Percentiles rank a stretch among this genome's conserved stretches.
phyloP scores from a whole-genome alignment of 1,140 invertebrate species.

The Nilaparvata lugens region DNA sequence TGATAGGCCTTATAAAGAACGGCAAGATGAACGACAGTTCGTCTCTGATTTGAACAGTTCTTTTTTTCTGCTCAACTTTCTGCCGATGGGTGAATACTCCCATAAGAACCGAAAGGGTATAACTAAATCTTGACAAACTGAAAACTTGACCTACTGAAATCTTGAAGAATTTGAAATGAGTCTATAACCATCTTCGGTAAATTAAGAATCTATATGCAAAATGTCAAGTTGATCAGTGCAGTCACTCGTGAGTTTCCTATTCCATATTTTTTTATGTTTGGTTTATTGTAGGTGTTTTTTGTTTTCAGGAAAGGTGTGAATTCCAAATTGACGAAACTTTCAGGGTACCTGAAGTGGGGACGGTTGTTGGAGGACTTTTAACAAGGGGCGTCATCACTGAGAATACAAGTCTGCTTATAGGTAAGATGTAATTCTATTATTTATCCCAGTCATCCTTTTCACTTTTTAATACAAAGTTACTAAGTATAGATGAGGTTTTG shows the following conservation, averaged over 20 bases:
- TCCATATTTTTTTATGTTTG: slow-evolving; percentile 13
- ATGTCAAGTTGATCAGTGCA: too few relatives aligned
- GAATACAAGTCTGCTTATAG: slow-evolving; percentile 64
- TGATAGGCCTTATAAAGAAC: too few relatives aligned
- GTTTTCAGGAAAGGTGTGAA: slow-evolving; percentile 55
- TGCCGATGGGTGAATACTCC: too few relatives aligned
- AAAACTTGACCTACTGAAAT: too few relatives aligned
- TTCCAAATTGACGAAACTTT: slow-evolving; percentile 94
- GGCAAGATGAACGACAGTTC: too few relatives aligned
- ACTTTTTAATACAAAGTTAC: background rate
- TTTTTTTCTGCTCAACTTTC: too few relatives aligned
- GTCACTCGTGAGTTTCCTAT: background rate
- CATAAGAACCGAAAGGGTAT: too few relatives aligned
- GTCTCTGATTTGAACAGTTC: too few relatives aligned
- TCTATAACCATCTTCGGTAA: too few relatives aligned
- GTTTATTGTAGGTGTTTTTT: slow-evolving; percentile 14
- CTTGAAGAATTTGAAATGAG: too few relatives aligned
- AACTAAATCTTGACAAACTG: too few relatives aligned
- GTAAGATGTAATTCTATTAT: slow-evolving; percentile 33
- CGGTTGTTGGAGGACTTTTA: slow-evolving; percentile 79
- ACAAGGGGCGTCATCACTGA: slow-evolving; percentile 78
- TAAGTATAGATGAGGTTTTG: background rate
- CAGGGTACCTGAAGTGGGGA: slow-evolving; percentile 55
- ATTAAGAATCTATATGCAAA: too few relatives aligned
- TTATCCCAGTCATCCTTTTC: background rate